phyloP scores from a whole-genome alignment of 1,140 invertebrate genomes.

The Pseudomyrmex flavicornis region DNA sequence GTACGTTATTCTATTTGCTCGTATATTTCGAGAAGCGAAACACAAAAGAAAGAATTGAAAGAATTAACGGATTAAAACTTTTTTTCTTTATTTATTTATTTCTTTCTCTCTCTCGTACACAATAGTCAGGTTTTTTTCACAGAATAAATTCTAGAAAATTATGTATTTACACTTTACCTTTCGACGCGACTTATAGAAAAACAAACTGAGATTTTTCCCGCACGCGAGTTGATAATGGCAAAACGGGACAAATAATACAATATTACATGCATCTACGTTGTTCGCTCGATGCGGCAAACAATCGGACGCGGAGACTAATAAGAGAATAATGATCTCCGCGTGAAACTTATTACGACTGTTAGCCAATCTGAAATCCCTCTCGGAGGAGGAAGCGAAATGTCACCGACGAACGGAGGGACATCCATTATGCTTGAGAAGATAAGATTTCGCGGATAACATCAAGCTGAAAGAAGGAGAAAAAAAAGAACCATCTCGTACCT shows the following conservation, averaged over 20 bases:
- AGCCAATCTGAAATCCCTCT: constrained; percentile 50
- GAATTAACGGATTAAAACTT: constrained; percentile 1
- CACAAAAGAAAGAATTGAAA: constrained; percentile 17
- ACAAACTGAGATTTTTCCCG: constrained; percentile 4
- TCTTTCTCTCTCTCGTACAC: too few species aligned
- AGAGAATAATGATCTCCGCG: constrained; percentile 57
- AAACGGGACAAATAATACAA: background rate
- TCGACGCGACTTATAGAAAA: background rate
- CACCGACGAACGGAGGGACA: constrained; percentile 51
- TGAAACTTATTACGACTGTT: constrained; percentile 60
- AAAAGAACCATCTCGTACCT: constrained; percentile 40
- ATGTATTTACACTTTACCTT: background rate
- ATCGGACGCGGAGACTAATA: constrained; percentile 43
- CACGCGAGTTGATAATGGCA: constrained; percentile 36
- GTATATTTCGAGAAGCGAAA: background rate
- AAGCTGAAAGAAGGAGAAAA: constrained; percentile 13
- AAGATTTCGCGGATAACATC: constrained; percentile 45
- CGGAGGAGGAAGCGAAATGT: constrained; percentile 29
- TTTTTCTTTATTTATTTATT: background rate
- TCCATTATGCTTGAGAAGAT: constrained; percentile 46
- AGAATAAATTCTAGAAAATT: background rate
- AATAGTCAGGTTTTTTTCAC: background rate
- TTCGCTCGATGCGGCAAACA: constrained; percentile 11
- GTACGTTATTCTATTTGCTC: background rate
- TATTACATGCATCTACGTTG: constrained; percentile 35